phyloP scores from a whole-genome alignment of 2,888 invertebrate genomes.

The Andrena dorsata region DNA sequence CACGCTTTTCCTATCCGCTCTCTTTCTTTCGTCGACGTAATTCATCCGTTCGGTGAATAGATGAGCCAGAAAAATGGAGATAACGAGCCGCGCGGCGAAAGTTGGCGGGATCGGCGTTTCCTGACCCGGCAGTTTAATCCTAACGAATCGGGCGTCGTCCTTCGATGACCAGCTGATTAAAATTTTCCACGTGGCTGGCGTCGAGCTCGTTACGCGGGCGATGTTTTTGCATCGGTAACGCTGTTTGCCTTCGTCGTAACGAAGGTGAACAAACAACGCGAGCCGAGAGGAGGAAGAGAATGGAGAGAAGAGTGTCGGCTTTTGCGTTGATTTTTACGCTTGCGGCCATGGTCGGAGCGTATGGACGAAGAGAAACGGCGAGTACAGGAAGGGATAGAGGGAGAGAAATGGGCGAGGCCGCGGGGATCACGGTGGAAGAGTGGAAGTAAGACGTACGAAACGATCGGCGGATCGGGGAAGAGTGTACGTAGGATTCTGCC shows the following conservation, averaged over 20 bases:
- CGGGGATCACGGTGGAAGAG: slow-evolving; percentile 10
- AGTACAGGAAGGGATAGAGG: slow-evolving; percentile 11
- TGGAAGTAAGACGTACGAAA: slow-evolving; percentile 50
- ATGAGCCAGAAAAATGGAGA: slow-evolving; percentile 22
- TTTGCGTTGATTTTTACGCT: slow-evolving; percentile 44
- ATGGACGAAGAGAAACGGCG: slow-evolving; percentile 25
- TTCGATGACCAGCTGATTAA: slow-evolving; percentile 34
- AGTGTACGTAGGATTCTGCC: slow-evolving; percentile 39
- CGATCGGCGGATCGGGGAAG: slow-evolving; percentile 18
- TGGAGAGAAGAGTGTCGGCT: not conserved
- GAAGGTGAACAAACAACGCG: slow-evolving; percentile 2
- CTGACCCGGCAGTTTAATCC: slow-evolving; percentile 4
- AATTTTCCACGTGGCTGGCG: slow-evolving; percentile 31
- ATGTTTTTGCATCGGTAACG: slow-evolving; percentile 28
- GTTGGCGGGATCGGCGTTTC: slow-evolving; percentile 3
- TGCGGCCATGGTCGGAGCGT: slow-evolving; percentile 16
- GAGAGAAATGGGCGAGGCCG: not conserved
- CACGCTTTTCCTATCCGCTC: not conserved
- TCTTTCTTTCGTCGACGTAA: slow-evolving; percentile 6
- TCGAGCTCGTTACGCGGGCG: slow-evolving; percentile 14
- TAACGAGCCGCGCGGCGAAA: slow-evolving; percentile 14
- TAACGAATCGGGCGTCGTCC: slow-evolving; percentile 4
- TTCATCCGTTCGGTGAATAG: slow-evolving; percentile 21
- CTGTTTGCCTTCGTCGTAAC: slow-evolving; percentile 3
- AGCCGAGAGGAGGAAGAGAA: not conserved